Conservation (phyloP, 2,113 vertebrate species). For the Stomatorhinus ivindoensis region DNA sequence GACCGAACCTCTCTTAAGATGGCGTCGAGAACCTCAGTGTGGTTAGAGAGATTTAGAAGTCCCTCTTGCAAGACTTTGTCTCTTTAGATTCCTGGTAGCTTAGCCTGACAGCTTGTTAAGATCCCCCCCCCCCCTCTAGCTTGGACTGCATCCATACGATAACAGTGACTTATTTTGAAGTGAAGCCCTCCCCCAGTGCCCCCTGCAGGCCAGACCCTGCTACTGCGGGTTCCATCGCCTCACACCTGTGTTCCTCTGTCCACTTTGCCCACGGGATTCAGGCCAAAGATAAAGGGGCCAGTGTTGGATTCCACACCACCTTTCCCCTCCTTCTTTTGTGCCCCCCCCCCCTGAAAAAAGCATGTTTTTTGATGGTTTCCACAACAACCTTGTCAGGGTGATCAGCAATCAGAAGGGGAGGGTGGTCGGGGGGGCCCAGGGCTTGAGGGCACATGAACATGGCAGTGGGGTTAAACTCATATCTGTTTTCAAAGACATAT, state of each 20-base stretch:
- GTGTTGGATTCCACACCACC: not conserved
- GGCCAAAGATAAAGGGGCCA: not conserved
- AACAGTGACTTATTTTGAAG: not conserved
- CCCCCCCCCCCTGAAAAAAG: not conserved
- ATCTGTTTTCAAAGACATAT: not conserved
- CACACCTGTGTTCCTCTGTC: not conserved
- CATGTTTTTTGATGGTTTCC: conserved; percentile 1
- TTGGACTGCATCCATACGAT: not conserved
- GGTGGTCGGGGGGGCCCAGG: not conserved
- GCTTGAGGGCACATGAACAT: not conserved
- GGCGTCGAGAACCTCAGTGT: not conserved
- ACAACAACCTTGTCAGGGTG: not conserved
- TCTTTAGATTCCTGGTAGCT: not conserved
- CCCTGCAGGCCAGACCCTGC: not conserved
- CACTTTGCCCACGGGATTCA: not conserved
- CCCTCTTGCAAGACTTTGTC: not conserved
- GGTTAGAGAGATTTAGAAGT: not conserved
- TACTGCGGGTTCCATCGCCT: not conserved
- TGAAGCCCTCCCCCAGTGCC: not conserved
- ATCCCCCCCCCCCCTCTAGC: not conserved
- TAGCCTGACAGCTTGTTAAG: not conserved
- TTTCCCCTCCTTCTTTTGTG: not conserved
- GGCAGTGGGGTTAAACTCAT: not conserved
- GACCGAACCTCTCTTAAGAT: not conserved
- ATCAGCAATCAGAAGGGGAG: not conserved